Base-by-base conservation (phyloP, 1,140 invertebrate genomes). In the Ylistrum balloti region DNA sequence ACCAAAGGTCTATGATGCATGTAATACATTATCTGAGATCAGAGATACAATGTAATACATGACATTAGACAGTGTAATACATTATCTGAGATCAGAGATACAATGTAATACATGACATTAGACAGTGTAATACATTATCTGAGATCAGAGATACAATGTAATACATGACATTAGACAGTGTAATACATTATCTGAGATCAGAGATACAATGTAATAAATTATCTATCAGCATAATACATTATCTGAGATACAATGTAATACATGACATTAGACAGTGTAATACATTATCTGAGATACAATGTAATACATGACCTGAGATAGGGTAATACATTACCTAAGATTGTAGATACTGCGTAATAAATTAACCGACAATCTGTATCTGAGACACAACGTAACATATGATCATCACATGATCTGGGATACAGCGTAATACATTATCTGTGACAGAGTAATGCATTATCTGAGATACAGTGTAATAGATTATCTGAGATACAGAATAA, bases 381-480 rank as follows among this genome's bases (percentile, higher is more conserved):
- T 45, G 17, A 45, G 17, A 45, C 17, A 45, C 41, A 13, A 17
- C 20, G 41, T 17, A 45, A 45, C 20, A 45, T 17, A 45, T 45
- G 35, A 13, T 38, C 35, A 38, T n/a, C n/a, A n/a, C n/a, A 13
- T 7, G 41, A 45, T 17, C 41, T 45, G 41, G 17, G 41, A 45
- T 17, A 45, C 41, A 45, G 9, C 20, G 41, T 45, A 45, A 9
- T 45, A 45, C 41, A 45, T 45, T 9, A 17, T 17, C 41, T 13
- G 41, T 15, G 41, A 45, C 41, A 45, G 41, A 15, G 41, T 45
- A 45, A 45, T 93, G 28, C 35, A 88, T 86, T 10, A 28, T 22
- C 17, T n/a, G 87, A 87, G 33, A 87, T 38, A 45, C 41, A 45
- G 41, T 45, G 41, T 45, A 45, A 45, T 45, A 45, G 1, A 45